These are phyloP conservation scores for Macroglossus sobrinus DNA, from an alignment of 2,113 vertebrate genomes.

Conservation along the genomic window DNA sequence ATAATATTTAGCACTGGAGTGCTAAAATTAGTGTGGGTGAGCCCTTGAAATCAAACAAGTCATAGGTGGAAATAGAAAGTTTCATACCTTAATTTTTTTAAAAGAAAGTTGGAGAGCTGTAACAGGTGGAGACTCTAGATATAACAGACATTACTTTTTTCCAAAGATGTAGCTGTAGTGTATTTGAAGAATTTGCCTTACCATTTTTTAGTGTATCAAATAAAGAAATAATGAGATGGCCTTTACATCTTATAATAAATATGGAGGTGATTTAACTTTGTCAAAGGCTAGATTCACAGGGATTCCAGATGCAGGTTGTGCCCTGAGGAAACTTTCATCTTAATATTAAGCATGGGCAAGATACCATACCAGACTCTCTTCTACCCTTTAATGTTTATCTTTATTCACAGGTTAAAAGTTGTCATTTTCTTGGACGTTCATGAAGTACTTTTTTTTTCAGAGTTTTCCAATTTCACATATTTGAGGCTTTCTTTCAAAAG, in stretches of 20 bases:
- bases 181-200: conserved; percentile 34
- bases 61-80: not conserved
- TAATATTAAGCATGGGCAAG: not conserved
- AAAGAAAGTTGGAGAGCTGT: not conserved
- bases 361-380: not conserved
- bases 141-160: not conserved
- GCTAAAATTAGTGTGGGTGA: not conserved
- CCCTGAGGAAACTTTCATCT: conserved; percentile 50
- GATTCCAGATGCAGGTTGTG: not conserved
- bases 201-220: not conserved
- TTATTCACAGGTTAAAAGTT: conserved; percentile 42
- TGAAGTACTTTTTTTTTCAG: not conserved
- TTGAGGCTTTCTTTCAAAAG: conserved; percentile 42
- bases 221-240: conserved; percentile 41
- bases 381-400: conserved; percentile 48
- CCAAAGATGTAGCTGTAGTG: not conserved
- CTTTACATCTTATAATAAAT: conserved; percentile 27
- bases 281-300: conserved; percentile 29
- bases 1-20: not conserved
- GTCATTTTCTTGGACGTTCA: conserved; percentile 1
- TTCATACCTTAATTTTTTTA: not conserved
- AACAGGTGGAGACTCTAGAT: not conserved
- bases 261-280: conserved; percentile 37
- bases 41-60: not conserved
- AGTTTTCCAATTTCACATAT: conserved; percentile 40